Percentiles rank a stretch among this genome's conserved stretches.
Evolutionary conservation across 1,140 invertebrate species (phyloP).

Genomic region (Drosophila auraria): DNA sequence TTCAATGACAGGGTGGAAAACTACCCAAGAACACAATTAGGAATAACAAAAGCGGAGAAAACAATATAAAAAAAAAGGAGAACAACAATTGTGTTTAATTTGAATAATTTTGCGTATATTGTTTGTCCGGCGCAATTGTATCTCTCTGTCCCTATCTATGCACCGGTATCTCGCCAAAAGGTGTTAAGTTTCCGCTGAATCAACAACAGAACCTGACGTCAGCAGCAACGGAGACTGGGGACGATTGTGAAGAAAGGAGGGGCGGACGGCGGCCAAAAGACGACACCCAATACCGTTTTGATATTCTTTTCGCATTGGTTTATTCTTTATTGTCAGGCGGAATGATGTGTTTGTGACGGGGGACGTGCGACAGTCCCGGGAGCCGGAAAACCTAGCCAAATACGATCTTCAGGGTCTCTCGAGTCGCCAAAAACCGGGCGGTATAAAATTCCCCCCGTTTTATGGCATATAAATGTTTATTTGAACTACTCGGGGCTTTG

Average conservation of each 20-base stretch:
- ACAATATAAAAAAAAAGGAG: conserved; percentile 2
- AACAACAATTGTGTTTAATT: conserved; percentile 51
- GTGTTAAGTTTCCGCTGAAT: conserved; percentile 60
- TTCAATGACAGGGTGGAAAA: conserved; percentile 46
- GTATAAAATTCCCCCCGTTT: conserved; percentile 26
- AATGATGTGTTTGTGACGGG: conserved; percentile 36
- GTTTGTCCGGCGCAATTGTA: conserved; percentile 43
- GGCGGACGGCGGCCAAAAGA: background rate
- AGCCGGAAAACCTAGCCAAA: conserved; percentile 24
- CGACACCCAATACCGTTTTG: conserved; percentile 35
- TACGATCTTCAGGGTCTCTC: conserved; percentile 30
- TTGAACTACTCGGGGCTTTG: conserved; percentile 15
- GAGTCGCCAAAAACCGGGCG: conserved; percentile 12
- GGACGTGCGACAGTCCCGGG: conserved; percentile 24
- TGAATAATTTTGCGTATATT: conserved; percentile 79
- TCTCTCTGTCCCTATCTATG: conserved; percentile 30
- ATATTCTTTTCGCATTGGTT: conserved; percentile 18
- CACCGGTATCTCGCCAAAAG: conserved; percentile 44
- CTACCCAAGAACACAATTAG: conserved; percentile 34
- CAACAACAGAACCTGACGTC: conserved; percentile 48
- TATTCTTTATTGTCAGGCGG: conserved; percentile 26
- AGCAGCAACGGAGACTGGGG: conserved; percentile 9
- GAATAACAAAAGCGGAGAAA: conserved; percentile 27
- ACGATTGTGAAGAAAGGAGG: background rate
- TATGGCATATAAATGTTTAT: conserved; percentile 35